A percentile compares a stretch with the other conserved stretches of the same genome.
Evolutionary conservation across 2,113 vertebrate genomes (phyloP).

Genomic region (Spheniscus mendiculus): DNA sequence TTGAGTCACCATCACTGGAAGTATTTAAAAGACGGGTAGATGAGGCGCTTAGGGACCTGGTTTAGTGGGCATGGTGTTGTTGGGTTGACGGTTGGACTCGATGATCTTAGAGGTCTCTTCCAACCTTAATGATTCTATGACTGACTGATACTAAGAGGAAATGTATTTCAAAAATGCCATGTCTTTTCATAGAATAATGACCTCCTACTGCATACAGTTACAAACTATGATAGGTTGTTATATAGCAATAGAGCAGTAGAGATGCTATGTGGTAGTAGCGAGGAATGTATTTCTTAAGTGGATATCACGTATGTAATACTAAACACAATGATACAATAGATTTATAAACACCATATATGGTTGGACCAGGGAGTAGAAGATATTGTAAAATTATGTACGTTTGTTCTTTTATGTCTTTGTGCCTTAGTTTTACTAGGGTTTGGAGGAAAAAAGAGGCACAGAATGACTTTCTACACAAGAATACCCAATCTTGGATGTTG

Average conservation of each 20-base stretch:
- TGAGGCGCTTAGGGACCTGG: too few relatives aligned
- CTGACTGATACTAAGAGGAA: not conserved
- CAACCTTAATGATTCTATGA: too few relatives aligned
- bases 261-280: not conserved
- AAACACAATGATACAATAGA: not conserved
- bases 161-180: not conserved
- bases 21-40: too few relatives aligned
- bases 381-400: not conserved
- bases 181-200: not conserved
- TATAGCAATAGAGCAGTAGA: not conserved
- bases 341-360: not conserved
- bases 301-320: not conserved
- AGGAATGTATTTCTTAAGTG: not conserved
- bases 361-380: not conserved
- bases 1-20: too few relatives aligned
- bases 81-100: too few relatives aligned
- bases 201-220: not conserved
- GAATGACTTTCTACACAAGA: not conserved
- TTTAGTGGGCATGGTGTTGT: too few relatives aligned
- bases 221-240: not conserved
- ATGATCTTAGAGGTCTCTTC: too few relatives aligned
- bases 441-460: not conserved
- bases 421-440: not conserved
- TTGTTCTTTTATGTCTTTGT: not conserved
- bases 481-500: not conserved